Percentiles rank a stretch among this genome's conserved stretches.
These are phyloP conservation scores for Acronicta psi DNA, from an alignment of 2,888 invertebrate genomes.

Conservation along the genomic window DNA sequence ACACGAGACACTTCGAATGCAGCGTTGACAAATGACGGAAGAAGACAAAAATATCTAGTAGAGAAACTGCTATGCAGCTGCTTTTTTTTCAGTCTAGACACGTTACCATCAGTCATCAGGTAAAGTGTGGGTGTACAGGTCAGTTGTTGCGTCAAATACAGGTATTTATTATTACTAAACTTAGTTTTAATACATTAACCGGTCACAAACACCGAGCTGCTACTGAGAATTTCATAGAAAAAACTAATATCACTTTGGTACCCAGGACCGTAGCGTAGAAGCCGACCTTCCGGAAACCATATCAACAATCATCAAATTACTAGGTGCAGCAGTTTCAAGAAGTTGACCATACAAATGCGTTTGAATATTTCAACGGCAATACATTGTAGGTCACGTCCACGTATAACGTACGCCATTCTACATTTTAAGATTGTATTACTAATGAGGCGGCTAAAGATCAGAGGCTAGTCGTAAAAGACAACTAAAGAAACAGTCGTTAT, in stretches of 20 bases:
- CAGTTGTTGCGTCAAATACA: constrained; percentile 8
- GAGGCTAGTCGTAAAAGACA: background rate
- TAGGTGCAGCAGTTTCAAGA: background rate
- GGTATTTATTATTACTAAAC: background rate
- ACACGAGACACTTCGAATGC: constrained; percentile 18
- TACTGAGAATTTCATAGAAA: too few relatives aligned
- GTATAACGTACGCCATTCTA: background rate
- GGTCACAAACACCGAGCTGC: too few relatives aligned
- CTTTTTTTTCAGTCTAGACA: constrained; percentile 18
- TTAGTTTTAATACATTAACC: background rate
- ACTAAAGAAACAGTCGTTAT: background rate
- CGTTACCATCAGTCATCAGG: constrained; percentile 20
- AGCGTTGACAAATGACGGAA: constrained; percentile 40
- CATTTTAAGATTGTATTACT: background rate
- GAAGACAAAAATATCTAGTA: constrained; percentile 29
- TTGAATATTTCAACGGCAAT: background rate
- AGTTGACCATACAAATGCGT: background rate
- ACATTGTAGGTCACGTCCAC: background rate
- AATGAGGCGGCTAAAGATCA: constrained; percentile 4
- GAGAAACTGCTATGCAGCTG: constrained; percentile 31
- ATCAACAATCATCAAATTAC: too few relatives aligned
- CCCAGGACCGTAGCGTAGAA: too few relatives aligned
- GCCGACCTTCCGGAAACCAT: too few relatives aligned
- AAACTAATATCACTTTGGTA: too few relatives aligned
- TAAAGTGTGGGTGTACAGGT: constrained; percentile 22